These are phyloP conservation scores for Dioctria linearis DNA, from an alignment of 2,888 invertebrate species.

Conservation along the genomic window DNA sequence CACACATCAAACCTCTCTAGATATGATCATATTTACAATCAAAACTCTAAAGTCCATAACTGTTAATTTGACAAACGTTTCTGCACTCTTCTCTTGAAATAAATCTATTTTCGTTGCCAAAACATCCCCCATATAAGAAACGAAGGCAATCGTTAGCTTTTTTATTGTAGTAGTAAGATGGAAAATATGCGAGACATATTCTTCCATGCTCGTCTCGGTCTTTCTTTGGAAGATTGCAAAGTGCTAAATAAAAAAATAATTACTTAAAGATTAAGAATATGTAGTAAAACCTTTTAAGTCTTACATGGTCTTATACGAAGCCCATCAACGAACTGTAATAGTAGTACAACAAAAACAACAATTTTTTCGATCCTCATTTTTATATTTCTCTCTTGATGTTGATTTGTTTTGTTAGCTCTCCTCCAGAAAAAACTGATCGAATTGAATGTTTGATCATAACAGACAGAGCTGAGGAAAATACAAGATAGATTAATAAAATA, in stretches of 20 bases:
- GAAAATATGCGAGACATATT: not conserved
- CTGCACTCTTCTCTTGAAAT: not conserved
- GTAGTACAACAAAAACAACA: too few species aligned
- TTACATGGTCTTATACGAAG: not conserved
- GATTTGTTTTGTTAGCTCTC: too few species aligned
- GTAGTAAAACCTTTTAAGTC: too few species aligned
- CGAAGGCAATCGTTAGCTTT: slow-evolving; percentile 76
- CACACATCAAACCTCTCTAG: too few species aligned
- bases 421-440: too few species aligned
- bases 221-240: slow-evolving; percentile 8
- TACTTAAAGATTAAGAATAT: not conserved
- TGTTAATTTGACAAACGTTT: not conserved
- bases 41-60: not conserved
- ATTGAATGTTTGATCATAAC: too few species aligned
- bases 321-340: too few species aligned
- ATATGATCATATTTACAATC: too few species aligned
- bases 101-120: slow-evolving; percentile 63
- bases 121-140: slow-evolving; percentile 80
- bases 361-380: too few species aligned
- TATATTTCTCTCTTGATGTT: too few species aligned
- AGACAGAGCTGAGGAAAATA: too few species aligned
- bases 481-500: too few species aligned
- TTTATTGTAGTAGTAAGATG: slow-evolving; percentile 67
- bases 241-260: not conserved
- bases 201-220: not conserved